Evolutionary conservation across 2,888 invertebrate species (phyloP), one percentile per base, ranked within the genome.

Genomic region (Dynastes maya): DNA sequence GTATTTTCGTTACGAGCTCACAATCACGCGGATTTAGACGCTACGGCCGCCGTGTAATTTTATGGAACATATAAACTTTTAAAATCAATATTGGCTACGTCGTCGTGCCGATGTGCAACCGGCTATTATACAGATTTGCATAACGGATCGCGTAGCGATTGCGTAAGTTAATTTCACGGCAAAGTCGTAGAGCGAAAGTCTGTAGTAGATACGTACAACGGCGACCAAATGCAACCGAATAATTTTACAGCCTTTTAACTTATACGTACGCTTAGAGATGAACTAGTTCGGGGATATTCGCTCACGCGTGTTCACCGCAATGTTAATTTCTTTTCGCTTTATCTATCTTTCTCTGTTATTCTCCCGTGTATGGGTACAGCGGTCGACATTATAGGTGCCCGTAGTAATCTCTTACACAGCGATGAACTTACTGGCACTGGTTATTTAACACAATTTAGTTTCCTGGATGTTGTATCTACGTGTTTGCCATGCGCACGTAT

Each of bases 381-480:
- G 49, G 9, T 49, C 45, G 45, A 49, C 22, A 67, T 49, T 45
- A 29, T 63, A 63, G 63, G 63, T 63, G 67, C 51, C 49, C 67
- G 45, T 49, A 11, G 63, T 63, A 63, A 67, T 27, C 67, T 67
- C 67, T 67, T 67, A 67, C 67, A 72, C 72, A 58, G 22, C 72
- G 61, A 40, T 40, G 72, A 29, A 58, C 72, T 58, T n/a, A 72
- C 72, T 58, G 58, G 51, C 72, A 37, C 37, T 40, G 58, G 72
- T 72, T 58, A 58, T 58, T 72, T 72, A 72, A 72, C 72, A 72
- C 72, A 72, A 72, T 72, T 72, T 58, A 53, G 72, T 61, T 72
- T 72, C 72, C 72, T 72, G 72, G 58, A 72, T 58, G 58, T 40
- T 67, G 64, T n/a, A 32, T 64, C 16, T 49, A 67, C 49, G 16